Percentiles rank a stretch among this genome's conserved stretches.
phyloP scores from a whole-genome alignment of 2,888 invertebrate species.

The Vandiemenella viatica region DNA sequence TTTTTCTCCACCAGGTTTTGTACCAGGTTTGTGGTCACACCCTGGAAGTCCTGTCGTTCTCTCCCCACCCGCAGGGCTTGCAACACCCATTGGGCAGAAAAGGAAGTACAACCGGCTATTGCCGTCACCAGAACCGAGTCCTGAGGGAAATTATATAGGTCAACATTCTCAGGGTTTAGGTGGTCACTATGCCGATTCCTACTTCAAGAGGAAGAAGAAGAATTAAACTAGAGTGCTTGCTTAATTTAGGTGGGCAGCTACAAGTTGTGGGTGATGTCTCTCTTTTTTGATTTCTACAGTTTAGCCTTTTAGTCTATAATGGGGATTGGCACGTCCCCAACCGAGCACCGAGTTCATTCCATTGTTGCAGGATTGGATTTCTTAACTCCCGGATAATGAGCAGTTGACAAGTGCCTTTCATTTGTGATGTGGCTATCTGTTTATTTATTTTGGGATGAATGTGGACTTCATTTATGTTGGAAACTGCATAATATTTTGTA shows the following conservation, averaged over 20 bases:
- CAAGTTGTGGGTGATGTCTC: too few relatives aligned
- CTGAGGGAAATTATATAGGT: slow-evolving; percentile 34
- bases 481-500: too few relatives aligned
- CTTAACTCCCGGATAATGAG: not conserved
- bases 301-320: too few relatives aligned
- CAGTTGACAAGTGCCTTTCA: not conserved
- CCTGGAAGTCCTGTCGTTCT: slow-evolving; percentile 17
- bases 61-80: slow-evolving; percentile 16
- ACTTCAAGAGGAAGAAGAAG: slow-evolving; percentile 30
- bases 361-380: not conserved
- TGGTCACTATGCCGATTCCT: slow-evolving; percentile 36
- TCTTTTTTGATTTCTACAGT: too few relatives aligned
- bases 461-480: too few relatives aligned
- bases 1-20: slow-evolving; percentile 15
- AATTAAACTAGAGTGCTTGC: slow-evolving; percentile 12
- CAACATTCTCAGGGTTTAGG: slow-evolving; percentile 37
- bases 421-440: not conserved
- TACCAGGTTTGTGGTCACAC: slow-evolving; percentile 17
- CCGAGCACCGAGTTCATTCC: not conserved
- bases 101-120: slow-evolving; percentile 28
- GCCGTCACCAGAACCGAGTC: slow-evolving; percentile 33
- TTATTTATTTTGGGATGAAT: not conserved
- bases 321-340: too few relatives aligned
- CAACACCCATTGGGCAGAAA: slow-evolving; percentile 27
- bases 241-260: not conserved